phyloP scores from a whole-genome alignment of 2,888 invertebrate species.

The Drosophila nr. perissopoda region DNA sequence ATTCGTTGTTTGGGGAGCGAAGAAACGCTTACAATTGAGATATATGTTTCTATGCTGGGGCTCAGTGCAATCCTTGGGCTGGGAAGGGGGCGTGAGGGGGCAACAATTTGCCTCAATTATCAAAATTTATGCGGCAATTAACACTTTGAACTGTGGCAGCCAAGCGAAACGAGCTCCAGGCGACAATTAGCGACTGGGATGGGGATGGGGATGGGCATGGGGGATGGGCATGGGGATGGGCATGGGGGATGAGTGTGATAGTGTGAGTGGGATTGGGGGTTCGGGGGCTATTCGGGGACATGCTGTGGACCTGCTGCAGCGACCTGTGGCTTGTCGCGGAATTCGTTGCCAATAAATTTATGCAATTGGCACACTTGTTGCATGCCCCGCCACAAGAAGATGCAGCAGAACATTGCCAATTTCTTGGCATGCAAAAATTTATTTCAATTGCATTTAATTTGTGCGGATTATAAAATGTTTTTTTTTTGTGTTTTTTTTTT shows the following conservation, averaged over 20 bases:
- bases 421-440: slow-evolving; percentile 71
- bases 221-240: background rate
- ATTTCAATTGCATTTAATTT: slow-evolving; percentile 79
- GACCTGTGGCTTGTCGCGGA: slow-evolving; percentile 41
- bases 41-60: background rate
- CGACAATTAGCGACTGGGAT: slow-evolving; percentile 7
- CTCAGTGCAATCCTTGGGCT: slow-evolving; percentile 24
- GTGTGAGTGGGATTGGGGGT: background rate
- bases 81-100: background rate
- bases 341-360: slow-evolving; percentile 77
- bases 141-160: slow-evolving; percentile 71
- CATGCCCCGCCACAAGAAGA: slow-evolving; percentile 34
- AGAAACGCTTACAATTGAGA: background rate
- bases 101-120: slow-evolving; percentile 64
- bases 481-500: background rate
- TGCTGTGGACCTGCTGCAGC: slow-evolving; percentile 20
- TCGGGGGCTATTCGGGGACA: slow-evolving; percentile 5
- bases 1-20: background rate
- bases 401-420: slow-evolving; percentile 47
- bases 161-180: slow-evolving; percentile 29
- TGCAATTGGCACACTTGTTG: slow-evolving; percentile 78
- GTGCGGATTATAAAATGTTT: slow-evolving; percentile 68
- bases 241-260: background rate
- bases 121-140: slow-evolving; percentile 74
- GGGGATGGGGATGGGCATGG: background rate